Base-by-base conservation (phyloP, 2,888 invertebrate genomes). In the Petrolisthes cinctipes region DNA sequence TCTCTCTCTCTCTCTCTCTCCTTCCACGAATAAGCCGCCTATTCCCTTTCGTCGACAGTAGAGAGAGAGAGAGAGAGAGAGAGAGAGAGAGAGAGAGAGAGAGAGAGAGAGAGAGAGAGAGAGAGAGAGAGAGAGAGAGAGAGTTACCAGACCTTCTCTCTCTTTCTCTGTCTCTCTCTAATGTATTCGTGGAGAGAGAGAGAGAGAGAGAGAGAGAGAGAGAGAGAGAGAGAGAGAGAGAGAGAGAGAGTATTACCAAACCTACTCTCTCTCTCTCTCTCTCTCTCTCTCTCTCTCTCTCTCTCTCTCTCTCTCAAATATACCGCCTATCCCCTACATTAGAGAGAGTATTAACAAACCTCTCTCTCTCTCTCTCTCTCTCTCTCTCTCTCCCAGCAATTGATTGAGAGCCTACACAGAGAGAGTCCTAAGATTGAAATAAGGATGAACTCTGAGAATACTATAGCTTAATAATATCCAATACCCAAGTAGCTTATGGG, bases 81-180 rank as follows among this genome's bases (percentile, higher is more conserved):
- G 51, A 78, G n/a, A 23, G 82, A 37, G 23, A 82, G 37, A 66
- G 82, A 82, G 71, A 68, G 82, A 82, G 82, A 82, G 68, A 68
- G 71, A 82, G 82, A 82, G 82, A 68, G 71, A 68, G 66, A 82
- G 37, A 82, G 82, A 82, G 82, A 61, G 82, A 57, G 66, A 61
- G 66, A 61, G 82, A 82, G 82, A 71, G 82, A 71, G 51, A 37
- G 66, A 23, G 71, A 71, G 53, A 37, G 53, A 71, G 17, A 7
- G 61, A 51, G 5, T 11, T 6, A 11, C 20, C 5, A 20, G 3
- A 5, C 7, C 0, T n/a, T 75, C 20, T 75, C 20, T 75, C 4
- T 2, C 5, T 75, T 23, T 23, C 75, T 75, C 75, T 2, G n/a
- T n/a, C n/a, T n/a, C n/a, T n/a, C n/a, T n/a, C n/a, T n/a, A n/a